Evolutionary conservation across 2,888 invertebrate species (phyloP).

Genomic region (Conomelus anceps): DNA sequence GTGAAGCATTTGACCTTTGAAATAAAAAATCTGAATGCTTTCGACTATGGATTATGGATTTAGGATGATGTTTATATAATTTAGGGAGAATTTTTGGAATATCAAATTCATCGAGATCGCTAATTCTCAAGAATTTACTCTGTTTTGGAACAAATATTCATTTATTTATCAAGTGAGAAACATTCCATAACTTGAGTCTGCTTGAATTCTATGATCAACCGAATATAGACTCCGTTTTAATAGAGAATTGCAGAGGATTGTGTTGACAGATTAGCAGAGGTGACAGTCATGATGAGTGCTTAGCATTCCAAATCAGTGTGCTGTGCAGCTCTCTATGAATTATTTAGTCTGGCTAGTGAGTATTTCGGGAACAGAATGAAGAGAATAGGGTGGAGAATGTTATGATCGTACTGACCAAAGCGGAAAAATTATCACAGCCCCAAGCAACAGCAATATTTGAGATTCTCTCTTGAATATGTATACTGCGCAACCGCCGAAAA

Average conservation of each 20-base stretch:
- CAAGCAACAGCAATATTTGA: background rate
- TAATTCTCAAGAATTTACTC: no score
- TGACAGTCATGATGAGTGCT: background rate
- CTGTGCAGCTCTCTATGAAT: background rate
- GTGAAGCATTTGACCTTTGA: no score
- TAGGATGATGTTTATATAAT: no score
- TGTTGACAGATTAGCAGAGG: background rate
- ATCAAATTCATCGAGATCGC: no score
- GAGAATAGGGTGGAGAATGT: background rate
- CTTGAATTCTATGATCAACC: background rate
- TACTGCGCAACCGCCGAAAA: background rate
- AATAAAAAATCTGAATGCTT: no score
- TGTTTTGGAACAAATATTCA: no score
- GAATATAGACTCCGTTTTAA: background rate
- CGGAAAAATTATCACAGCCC: background rate
- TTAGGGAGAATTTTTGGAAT: no score
- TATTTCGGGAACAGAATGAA: background rate
- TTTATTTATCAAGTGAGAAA: background rate
- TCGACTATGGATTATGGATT: no score
- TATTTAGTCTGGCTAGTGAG: background rate
- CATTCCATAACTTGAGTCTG: background rate
- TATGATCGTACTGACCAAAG: background rate
- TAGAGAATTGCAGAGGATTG: background rate
- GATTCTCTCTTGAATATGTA: background rate
- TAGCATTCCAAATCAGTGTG: background rate